Base-by-base conservation (phyloP, 2,113 vertebrate species). In the Oplegnathus fasciatus region DNA sequence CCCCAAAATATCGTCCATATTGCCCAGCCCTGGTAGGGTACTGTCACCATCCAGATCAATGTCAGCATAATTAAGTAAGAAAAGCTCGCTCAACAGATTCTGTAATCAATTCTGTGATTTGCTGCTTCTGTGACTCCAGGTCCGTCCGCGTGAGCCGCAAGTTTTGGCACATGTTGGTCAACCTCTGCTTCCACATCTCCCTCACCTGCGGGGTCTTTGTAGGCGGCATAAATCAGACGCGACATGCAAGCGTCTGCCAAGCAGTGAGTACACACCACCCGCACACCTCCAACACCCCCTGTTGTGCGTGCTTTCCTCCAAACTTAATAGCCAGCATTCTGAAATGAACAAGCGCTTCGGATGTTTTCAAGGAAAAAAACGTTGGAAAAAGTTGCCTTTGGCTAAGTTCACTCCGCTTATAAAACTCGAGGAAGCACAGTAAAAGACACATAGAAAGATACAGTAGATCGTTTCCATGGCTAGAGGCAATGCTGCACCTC, bases 141-240 rank as follows among this genome's bases (percentile, higher is more conserved):
- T 93, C 94, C 17, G 96, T 99, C 83, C 96, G 97, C 17, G 97
- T 99, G 84, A 99, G 98, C 88, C 95, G 97, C 58, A 99, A 99
- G 94, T 97, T 95, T 83, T 99, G 98, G 98, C 98, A 99, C 92
- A 99, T 99, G 98, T 90, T 99, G 72, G 95, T 99, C 86, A 99
- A 99, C 94, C 94, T 99, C 84, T 97, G 97, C 87, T 95, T 98
- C 87, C 98, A 99, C 94, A 93, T 99, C 82, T 96, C 97, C 83
- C 96, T 99, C 93, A 98, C 97, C 5, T 97, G 97, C 28, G 96
- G 94, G 62, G 96, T 98, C 81, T 99, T 97, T 79, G 94, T 98
- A 42, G 97, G 97, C 61, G 98, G 98, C 73, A 92, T 99, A 91
- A 99, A 97, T 92, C 98, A 99, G 93, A 98, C 96, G 0, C 95